Evolutionary conservation across 2,888 invertebrate genomes (phyloP), one percentile per base, ranked within the genome.

Genomic region (Linnaemya vulpina): DNA sequence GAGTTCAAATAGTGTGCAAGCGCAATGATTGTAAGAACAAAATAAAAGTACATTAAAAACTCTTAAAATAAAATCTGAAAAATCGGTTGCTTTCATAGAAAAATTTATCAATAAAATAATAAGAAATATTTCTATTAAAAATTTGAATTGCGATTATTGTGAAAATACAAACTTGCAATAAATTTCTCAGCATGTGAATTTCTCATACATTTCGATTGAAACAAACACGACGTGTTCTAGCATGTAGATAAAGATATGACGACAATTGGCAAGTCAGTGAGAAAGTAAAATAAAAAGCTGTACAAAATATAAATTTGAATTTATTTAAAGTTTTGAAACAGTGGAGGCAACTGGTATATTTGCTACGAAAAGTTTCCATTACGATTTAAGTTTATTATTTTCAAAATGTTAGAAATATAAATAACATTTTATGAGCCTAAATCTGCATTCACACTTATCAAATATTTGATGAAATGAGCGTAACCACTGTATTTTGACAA

Each of bases 181-280:
- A 62, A 51, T 70, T 51, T 71, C 43, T 22, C 30, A 46, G 38
- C 35, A 46, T 17, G 43, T 71, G 15, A 46, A 46, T 38, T 38
- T 55, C 38, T 65, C 8, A 53, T 38, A 30, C 15, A 71, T 65
- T 63, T 78, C 38, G 20, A 63, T 20, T 46, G 63, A 35, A 30
- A 17, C n/a, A 71, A 73, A 58, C 25, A 71, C 25, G 46, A 55
- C 53, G 63, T 51, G 30, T 40, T 35, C n/a, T 51, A 17, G 20
- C 22, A 62, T 43, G 70, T 43, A 30, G 11, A 53, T 58, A n/a
- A 20, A 20, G 35, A 55, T 71, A 58, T 40, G 60, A 76, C 79
- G 70, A 73, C 17, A 84, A 84, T 84, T 84, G 55, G 40, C 84
- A 76, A 71, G 49, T 62, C 35, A 76, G 77, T 71, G 73, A 49